Percentiles rank a stretch among this genome's conserved stretches.
These are phyloP conservation scores for Megathymus violae DNA, from an alignment of 1,140 invertebrate genomes.

Conservation along the genomic window DNA sequence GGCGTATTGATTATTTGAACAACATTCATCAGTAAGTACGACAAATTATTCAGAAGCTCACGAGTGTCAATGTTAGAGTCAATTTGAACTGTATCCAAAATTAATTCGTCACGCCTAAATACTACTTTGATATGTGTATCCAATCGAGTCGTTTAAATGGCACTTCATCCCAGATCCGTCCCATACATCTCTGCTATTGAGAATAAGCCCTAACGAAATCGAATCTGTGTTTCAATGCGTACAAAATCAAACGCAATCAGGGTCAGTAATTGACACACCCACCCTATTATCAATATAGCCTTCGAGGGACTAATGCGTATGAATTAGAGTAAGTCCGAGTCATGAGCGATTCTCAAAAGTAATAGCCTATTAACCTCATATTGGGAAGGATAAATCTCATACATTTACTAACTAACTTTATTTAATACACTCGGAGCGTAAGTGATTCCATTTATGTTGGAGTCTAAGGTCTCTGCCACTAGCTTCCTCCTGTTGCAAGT, in stretches of 20 bases:
- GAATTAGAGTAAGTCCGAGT: constrained; percentile 38
- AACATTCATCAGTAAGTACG: constrained; percentile 2
- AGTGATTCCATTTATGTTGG: too few relatives aligned
- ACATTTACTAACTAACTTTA: too few relatives aligned
- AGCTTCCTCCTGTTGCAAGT: too few relatives aligned
- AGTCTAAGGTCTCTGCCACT: too few relatives aligned
- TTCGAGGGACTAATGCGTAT: constrained; percentile 47
- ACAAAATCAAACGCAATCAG: constrained; percentile 45
- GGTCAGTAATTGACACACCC: constrained; percentile 45
- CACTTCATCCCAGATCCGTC: neutral
- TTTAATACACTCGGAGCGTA: too few relatives aligned
- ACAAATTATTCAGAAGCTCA: neutral
- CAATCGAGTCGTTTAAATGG: constrained; percentile 3
- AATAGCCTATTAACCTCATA: constrained; percentile 5
- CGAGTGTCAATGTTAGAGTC: neutral
- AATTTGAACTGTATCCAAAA: neutral
- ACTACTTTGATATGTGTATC: neutral
- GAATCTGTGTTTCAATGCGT: constrained; percentile 25
- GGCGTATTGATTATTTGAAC: too few relatives aligned
- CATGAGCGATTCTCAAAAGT: neutral
- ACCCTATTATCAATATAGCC: constrained; percentile 49
- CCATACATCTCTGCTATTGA: neutral
- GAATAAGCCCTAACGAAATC: constrained; percentile 19
- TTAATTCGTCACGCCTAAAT: constrained; percentile 18
- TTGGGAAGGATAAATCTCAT: too few relatives aligned